Percentiles rank a stretch among this genome's conserved stretches.
Conservation (phyloP, 1,140 invertebrate species). For the Drosophila tsacasi region DNA sequence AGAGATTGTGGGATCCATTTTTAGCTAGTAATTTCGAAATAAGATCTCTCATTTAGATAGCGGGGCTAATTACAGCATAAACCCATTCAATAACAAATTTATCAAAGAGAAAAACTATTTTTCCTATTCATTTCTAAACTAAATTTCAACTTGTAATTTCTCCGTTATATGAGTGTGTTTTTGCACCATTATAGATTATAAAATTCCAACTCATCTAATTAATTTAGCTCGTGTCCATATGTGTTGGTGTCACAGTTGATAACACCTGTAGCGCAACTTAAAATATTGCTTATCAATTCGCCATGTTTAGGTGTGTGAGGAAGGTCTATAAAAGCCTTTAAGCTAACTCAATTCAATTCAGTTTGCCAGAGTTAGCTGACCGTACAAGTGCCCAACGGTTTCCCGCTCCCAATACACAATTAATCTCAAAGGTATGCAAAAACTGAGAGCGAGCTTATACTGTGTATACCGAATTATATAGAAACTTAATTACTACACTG, state of each 20-base stretch:
- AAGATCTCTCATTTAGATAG: constrained; percentile 2
- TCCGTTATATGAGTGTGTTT: neutral
- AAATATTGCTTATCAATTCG: constrained; percentile 15
- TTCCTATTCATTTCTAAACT: neutral
- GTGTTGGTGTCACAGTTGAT: constrained; percentile 29
- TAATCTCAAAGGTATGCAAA: constrained; percentile 39
- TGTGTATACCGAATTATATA: neutral
- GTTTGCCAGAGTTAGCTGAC: constrained; percentile 37
- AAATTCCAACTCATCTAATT: constrained; percentile 14
- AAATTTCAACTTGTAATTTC: neutral
- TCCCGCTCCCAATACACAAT: constrained; percentile 3
- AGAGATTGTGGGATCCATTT: constrained; percentile 8
- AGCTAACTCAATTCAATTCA: constrained; percentile 18
- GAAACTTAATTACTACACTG: constrained; percentile 19
- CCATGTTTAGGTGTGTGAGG: constrained; percentile 7
- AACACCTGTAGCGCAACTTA: constrained; percentile 3
- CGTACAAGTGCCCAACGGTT: constrained; percentile 21
- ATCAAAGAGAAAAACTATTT: neutral
- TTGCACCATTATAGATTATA: constrained; percentile 9
- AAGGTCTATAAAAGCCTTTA: constrained; percentile 32
- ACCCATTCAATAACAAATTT: neutral
- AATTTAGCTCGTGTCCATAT: constrained; percentile 1
- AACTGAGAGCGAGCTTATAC: constrained; percentile 18
- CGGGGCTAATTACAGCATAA: neutral
- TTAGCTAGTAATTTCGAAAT: neutral